Percentiles rank a stretch among this genome's conserved stretches.
phyloP scores from a whole-genome alignment of 2,113 vertebrate genomes.

The Glaucidium brasilianum region DNA sequence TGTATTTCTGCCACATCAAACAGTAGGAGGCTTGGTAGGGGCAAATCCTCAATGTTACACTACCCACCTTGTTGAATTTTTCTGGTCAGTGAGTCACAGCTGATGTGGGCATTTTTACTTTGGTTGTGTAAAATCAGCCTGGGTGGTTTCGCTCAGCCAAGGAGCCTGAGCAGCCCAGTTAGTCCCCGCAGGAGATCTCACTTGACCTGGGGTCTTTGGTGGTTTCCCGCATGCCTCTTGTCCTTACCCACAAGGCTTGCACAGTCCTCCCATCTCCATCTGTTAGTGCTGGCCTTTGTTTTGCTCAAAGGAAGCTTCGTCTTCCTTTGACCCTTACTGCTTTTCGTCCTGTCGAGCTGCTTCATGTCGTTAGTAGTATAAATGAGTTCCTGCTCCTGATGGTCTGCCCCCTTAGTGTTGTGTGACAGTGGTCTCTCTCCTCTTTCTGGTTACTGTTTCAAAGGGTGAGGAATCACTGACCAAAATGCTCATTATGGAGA shows the following conservation, averaged over 20 bases:
- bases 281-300: neutral
- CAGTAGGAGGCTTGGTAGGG: neutral
- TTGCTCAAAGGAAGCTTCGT: neutral
- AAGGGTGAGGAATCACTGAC: neutral
- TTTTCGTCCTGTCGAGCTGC: neutral
- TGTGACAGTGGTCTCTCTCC: neutral
- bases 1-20: neutral
- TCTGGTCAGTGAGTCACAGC: neutral
- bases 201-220: neutral
- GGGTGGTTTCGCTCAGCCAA: neutral
- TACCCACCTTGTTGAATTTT: neutral
- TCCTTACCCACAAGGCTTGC: neutral
- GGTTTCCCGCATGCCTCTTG: neutral
- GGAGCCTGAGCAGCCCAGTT: neutral
- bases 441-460: neutral
- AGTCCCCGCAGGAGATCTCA: neutral
- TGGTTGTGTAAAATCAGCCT: neutral
- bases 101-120: neutral
- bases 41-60: neutral
- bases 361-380: neutral
- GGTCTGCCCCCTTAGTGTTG: neutral
- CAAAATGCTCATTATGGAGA: neutral
- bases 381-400: neutral
- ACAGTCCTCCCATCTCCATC: neutral
- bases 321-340: neutral